phyloP scores from a whole-genome alignment of 2,113 vertebrate genomes.

The Emberiza fucata region DNA sequence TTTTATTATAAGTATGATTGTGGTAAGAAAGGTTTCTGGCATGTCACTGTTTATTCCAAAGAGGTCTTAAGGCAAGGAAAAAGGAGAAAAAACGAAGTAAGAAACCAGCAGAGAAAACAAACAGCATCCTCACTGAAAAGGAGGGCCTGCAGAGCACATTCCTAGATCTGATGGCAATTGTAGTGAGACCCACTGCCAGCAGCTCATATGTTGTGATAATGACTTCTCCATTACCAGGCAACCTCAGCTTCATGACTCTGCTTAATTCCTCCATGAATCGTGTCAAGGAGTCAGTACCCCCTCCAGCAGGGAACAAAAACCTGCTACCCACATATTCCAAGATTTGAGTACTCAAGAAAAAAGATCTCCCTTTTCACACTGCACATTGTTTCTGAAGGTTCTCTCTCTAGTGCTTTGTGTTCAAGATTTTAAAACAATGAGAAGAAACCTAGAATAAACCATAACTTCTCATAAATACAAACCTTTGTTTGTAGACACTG shows the following conservation, averaged over 20 bases:
- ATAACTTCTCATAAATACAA: not conserved
- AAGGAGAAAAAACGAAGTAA: not conserved
- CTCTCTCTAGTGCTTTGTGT: not conserved
- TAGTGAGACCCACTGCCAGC: not conserved
- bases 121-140: not conserved
- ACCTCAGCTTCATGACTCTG: not conserved
- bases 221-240: not conserved
- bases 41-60: not conserved
- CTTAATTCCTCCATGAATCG: not conserved
- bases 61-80: not conserved
- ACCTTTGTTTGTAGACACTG: not conserved
- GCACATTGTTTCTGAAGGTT: not conserved
- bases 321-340: not conserved
- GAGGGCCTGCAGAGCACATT: not conserved
- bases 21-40: not conserved
- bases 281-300: not conserved
- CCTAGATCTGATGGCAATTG: not conserved
- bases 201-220: not conserved
- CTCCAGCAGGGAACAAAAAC: not conserved
- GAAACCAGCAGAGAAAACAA: not conserved
- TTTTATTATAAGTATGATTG: not conserved
- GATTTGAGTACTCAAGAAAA: not conserved
- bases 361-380: not conserved
- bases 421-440: not conserved
- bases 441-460: not conserved